Evolutionary conservation across 2,888 invertebrate species (phyloP).

Genomic region (Drosophila anomalata): DNA sequence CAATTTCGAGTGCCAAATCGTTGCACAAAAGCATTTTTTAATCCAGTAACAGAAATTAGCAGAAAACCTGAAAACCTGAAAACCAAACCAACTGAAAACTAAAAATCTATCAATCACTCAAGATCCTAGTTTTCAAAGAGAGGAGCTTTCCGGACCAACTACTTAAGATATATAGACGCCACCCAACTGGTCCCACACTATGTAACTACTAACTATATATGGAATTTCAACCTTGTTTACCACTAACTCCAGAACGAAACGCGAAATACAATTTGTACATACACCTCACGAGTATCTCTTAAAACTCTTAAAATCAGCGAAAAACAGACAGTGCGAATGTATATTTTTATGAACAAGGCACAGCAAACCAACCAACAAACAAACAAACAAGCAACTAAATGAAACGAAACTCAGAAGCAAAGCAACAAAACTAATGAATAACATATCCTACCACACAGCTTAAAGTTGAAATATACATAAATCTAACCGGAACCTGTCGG

Average conservation of each 20-base stretch:
- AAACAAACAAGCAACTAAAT: constrained; percentile 21
- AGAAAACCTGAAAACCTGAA: neutral
- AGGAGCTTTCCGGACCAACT: constrained; percentile 58
- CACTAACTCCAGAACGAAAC: neutral
- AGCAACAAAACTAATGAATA: constrained; percentile 27
- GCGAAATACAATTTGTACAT: constrained; percentile 42
- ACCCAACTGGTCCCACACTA: constrained; percentile 30
- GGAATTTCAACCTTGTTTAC: constrained; percentile 1
- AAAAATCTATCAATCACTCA: constrained; percentile 13
- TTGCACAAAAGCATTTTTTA: constrained; percentile 20
- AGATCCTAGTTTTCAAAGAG: constrained; percentile 29
- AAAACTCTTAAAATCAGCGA: neutral
- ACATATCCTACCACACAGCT: constrained; percentile 63
- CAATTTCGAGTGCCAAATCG: constrained; percentile 44
- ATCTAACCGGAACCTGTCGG: constrained; percentile 8
- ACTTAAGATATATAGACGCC: constrained; percentile 37
- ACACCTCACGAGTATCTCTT: constrained; percentile 16
- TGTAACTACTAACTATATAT: constrained; percentile 15
- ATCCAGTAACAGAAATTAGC: constrained; percentile 14
- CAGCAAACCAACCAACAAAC: neutral
- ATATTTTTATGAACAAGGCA: constrained; percentile 32
- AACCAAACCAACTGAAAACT: neutral
- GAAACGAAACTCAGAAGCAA: constrained; percentile 40
- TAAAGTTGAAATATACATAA: constrained; percentile 42
- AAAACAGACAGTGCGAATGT: constrained; percentile 14